Conservation (phyloP, 2,113 vertebrate genomes). For the Columbina picui region DNA sequence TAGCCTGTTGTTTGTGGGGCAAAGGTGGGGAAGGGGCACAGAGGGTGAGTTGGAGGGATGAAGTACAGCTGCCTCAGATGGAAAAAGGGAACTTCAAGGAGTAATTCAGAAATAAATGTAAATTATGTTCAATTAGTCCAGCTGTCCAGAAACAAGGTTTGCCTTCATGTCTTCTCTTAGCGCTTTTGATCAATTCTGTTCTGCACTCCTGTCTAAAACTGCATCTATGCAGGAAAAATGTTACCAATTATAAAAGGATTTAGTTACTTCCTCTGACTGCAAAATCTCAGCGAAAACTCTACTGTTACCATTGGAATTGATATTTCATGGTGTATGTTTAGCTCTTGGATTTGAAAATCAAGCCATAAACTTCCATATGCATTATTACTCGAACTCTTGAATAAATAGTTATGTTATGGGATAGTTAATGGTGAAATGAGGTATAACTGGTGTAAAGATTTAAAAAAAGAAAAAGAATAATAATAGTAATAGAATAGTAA, state of each 20-base stretch:
- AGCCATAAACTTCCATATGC: not conserved
- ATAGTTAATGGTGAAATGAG: not conserved
- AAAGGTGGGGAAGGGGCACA: not conserved
- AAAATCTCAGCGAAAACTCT: not conserved
- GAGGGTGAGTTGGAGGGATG: not conserved
- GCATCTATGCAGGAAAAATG: not conserved
- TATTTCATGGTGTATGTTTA: not conserved
- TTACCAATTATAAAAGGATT: not conserved
- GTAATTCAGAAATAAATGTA: not conserved
- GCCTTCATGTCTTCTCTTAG: not conserved
- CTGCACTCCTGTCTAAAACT: not conserved
- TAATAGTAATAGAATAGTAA: not conserved
- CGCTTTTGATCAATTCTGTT: not conserved
- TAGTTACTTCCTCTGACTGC: not conserved
- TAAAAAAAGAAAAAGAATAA: not conserved
- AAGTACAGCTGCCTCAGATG: not conserved
- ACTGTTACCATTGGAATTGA: not conserved
- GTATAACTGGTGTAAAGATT: not conserved
- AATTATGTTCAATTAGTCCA: not conserved
- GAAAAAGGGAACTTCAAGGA: not conserved
- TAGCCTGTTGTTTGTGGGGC: rapidly evolving
- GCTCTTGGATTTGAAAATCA: not conserved
- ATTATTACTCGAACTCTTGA: not conserved
- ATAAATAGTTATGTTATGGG: not conserved
- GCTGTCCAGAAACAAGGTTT: not conserved